These are phyloP conservation scores for Anarhynchus alexandrinus DNA, from an alignment of 2,113 vertebrate species.

Conservation along the genomic window DNA sequence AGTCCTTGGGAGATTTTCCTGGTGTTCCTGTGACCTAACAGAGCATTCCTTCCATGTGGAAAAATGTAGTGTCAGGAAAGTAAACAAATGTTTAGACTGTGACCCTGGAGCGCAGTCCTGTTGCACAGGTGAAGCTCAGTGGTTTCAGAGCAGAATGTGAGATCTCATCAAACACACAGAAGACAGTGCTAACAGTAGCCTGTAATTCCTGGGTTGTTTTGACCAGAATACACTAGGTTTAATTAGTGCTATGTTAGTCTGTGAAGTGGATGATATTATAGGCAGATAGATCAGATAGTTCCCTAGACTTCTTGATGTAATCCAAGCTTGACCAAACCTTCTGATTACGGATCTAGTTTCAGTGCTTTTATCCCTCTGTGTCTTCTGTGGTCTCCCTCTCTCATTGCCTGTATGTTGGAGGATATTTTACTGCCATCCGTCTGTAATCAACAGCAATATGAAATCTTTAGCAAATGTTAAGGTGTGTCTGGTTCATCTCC, in stretches of 20 bases:
- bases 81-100: neutral
- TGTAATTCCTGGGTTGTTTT: neutral
- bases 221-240: neutral
- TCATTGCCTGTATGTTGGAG: neutral
- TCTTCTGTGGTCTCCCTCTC: neutral
- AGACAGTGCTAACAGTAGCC: neutral
- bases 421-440: neutral
- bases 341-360: neutral
- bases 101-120: neutral
- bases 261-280: neutral
- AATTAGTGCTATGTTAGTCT: rapidly evolving
- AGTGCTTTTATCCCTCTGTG: neutral
- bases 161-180: neutral
- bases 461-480: neutral
- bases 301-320: neutral
- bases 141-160: neutral
- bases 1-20: neutral
- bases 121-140: neutral
- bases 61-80: neutral
- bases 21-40: neutral
- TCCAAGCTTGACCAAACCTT: neutral
- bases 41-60: neutral
- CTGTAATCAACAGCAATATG: neutral
- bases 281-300: neutral
- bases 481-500: neutral